phyloP scores from a whole-genome alignment of 2,113 vertebrate genomes.

The Chinchilla lanigera region DNA sequence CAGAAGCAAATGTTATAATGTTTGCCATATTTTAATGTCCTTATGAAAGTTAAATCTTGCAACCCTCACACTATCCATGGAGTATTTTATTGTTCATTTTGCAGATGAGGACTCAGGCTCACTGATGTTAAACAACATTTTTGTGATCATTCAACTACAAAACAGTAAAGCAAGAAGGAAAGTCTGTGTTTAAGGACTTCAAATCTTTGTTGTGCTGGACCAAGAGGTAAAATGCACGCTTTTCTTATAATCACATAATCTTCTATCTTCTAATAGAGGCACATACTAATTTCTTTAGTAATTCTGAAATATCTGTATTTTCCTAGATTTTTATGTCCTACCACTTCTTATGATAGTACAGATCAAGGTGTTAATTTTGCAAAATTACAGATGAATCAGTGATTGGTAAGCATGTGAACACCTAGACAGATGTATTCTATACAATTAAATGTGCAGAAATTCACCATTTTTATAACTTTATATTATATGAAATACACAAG shows the following conservation, averaged over 20 bases:
- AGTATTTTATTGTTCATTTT: neutral
- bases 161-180: neutral
- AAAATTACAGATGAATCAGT: neutral
- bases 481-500: neutral
- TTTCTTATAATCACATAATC: neutral
- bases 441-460: neutral
- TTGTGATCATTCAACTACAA: neutral
- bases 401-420: neutral
- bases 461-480: neutral
- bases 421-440: neutral
- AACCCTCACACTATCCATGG: neutral
- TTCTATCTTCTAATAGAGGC: neutral
- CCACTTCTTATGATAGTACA: neutral
- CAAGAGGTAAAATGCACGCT: neutral
- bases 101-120: neutral
- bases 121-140: neutral
- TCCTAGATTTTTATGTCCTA: neutral
- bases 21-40: neutral
- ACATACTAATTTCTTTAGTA: neutral
- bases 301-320: neutral
- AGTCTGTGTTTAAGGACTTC: neutral
- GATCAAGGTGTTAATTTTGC: neutral
- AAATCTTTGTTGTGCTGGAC: neutral
- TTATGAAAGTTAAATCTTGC: neutral
- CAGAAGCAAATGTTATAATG: neutral